phyloP scores from a whole-genome alignment of 2,113 vertebrate species.

The Columba janthina region DNA sequence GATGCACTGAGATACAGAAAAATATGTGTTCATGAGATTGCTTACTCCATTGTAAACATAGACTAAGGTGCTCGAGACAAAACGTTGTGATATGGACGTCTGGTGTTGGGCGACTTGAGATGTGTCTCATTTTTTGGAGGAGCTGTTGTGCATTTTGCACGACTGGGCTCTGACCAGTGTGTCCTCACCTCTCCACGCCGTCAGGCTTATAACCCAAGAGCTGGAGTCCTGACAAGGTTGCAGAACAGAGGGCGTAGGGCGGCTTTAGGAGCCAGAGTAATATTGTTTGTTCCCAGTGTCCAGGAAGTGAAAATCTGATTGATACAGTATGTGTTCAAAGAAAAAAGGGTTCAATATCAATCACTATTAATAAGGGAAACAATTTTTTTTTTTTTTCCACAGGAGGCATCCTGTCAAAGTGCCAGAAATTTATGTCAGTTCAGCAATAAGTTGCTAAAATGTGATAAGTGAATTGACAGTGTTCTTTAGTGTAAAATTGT shows the following conservation, averaged over 20 bases:
- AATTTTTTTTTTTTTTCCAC: not conserved
- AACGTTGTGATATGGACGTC: rapidly evolving
- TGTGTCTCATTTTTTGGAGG: too few species aligned
- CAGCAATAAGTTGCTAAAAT: not conserved
- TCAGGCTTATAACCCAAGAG: rapidly evolving
- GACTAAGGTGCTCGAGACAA: too few species aligned
- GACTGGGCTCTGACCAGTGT: rapidly evolving
- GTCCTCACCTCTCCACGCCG: rapidly evolving
- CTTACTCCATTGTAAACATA: rapidly evolving
- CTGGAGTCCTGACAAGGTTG: not conserved
- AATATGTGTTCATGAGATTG: rapidly evolving
- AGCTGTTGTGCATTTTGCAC: rapidly evolving
- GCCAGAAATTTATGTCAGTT: not conserved
- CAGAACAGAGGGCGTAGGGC: rapidly evolving
- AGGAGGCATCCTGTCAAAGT: not conserved
- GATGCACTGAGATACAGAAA: rapidly evolving
- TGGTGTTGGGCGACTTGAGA: not conserved
- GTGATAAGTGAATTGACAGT: not conserved
- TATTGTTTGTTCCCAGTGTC: not conserved
- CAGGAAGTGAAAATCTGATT: not conserved
- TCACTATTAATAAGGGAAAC: not conserved
- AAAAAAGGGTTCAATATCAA: rapidly evolving
- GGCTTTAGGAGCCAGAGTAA: not conserved
- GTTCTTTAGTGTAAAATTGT: not conserved
- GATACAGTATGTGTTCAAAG: rapidly evolving